Evolutionary conservation across 2,797 vertebrate species (phyloP).

Genomic region (Rhinoraja longicauda): DNA sequence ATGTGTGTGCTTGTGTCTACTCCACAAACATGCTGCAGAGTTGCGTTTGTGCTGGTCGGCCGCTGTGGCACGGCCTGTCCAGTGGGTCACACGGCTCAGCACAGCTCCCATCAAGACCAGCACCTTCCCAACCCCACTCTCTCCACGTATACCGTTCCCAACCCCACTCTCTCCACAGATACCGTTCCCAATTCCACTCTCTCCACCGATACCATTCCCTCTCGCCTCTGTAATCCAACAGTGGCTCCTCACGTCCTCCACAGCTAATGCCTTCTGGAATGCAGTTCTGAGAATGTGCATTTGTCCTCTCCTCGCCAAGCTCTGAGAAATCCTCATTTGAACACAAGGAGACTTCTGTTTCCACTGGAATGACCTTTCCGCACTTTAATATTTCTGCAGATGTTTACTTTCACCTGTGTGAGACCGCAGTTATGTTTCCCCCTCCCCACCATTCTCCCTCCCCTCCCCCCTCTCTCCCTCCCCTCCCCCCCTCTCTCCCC

Average conservation of each 20-base stretch:
- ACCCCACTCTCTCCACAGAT: not conserved
- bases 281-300: not conserved
- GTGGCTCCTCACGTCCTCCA: not conserved
- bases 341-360: not conserved
- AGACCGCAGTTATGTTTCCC: not conserved
- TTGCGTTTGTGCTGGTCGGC: not conserved
- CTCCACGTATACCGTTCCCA: no score
- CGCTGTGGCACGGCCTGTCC: not conserved
- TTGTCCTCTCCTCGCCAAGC: not conserved
- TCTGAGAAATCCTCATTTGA: slow-evolving; percentile 13
- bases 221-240: not conserved
- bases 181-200: not conserved
- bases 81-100: not conserved
- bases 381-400: not conserved
- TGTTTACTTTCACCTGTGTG: not conserved
- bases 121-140: not conserved
- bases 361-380: no score
- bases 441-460: not conserved
- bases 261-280: not conserved
- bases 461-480: no score
- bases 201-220: not conserved
- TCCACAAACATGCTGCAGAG: no score
- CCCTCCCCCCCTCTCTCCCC: no score
- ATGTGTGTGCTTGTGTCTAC: not conserved
- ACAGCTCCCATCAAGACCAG: not conserved